These are phyloP conservation scores for Euura saliciscinereae DNA, from an alignment of 1,140 invertebrate species.

Conservation along the genomic window DNA sequence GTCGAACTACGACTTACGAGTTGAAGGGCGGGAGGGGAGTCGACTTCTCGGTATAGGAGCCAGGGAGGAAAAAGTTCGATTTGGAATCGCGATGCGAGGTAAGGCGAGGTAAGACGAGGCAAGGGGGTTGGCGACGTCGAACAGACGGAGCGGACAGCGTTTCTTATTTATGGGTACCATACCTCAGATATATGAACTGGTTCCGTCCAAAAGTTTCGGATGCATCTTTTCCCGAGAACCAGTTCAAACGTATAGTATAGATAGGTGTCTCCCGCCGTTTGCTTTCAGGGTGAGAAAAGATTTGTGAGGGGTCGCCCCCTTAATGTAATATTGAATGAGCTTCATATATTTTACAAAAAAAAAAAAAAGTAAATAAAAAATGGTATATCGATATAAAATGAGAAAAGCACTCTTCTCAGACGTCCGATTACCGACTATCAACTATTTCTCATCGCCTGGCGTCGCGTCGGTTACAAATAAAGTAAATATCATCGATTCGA, in stretches of 20 bases:
- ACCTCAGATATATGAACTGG: constrained; percentile 62
- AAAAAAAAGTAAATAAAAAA: no score
- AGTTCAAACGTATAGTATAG: constrained; percentile 57
- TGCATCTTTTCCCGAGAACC: constrained; percentile 45
- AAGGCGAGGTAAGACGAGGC: constrained; percentile 18
- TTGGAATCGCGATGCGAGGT: constrained; percentile 26
- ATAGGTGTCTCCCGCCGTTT: constrained; percentile 43
- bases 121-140: constrained; percentile 46
- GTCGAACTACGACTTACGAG: no score
- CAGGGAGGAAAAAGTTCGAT: constrained; percentile 21
- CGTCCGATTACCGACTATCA: constrained; percentile 14
- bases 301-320: constrained; percentile 45
- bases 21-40: no score
- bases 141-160: constrained; percentile 55
- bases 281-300: constrained; percentile 39
- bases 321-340: constrained; percentile 44
- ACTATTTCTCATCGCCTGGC: constrained; percentile 8
- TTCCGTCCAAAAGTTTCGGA: constrained; percentile 60
- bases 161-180: constrained; percentile 60
- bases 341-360: constrained; percentile 38
- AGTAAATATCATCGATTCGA: not conserved
- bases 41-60: constrained; percentile 6
- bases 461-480: not conserved
- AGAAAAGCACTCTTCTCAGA: not conserved
- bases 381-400: constrained; percentile 4